Evolutionary conservation across 2,888 invertebrate genomes (phyloP), one percentile per base, ranked within the genome.

Genomic region (Acanthosepion pharaonis): DNA sequence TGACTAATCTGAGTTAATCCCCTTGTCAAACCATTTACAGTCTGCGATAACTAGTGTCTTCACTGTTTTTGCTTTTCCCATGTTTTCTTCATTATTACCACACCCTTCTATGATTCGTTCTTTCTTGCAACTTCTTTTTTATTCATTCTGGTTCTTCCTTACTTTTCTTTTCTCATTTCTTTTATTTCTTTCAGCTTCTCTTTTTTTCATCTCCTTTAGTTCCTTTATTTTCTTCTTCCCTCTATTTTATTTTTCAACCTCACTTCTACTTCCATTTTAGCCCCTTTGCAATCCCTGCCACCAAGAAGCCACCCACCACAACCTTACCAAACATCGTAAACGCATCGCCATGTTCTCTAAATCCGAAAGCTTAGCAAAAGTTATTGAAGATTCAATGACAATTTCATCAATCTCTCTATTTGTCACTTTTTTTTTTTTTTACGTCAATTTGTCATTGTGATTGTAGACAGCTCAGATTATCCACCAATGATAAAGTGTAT

Each of bases 361-460:
- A 78, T 78, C 78, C 78, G 23, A 78, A 78, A 78, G 78, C 78
- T 78, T 78, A n/a, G 78, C n/a, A 78, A 33, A 78, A 78, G n/a
- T 78, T 78, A 78, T 78, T 78, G 78, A 78, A 78, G n/a, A 78
- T 78, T 33, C 78, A 33, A 15, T 78, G 78, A 78, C 78, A 78
- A 78, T 78, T 78, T n/a, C 78, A 78, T 78, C 78, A 78, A 78
- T 78, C 78, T 78, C 78, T 78, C 78, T n/a, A 78, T 33, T 78
- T 78, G 78, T 33, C n/a, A 78, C 78, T 11, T 33, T 9, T 9
- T 11, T 78, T 33, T n/a, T 78, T 78, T 78, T 33, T 78, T 15
- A n/a, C n/a, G 15, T 33, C 78, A 33, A 78, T 78, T 33, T 78
- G 78, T 78, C 78, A 78, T 78, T 78, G 9, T n/a, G 78, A 78